Evolutionary conservation across 1,140 invertebrate genomes (phyloP).

Genomic region (Agrypnia vestita): DNA sequence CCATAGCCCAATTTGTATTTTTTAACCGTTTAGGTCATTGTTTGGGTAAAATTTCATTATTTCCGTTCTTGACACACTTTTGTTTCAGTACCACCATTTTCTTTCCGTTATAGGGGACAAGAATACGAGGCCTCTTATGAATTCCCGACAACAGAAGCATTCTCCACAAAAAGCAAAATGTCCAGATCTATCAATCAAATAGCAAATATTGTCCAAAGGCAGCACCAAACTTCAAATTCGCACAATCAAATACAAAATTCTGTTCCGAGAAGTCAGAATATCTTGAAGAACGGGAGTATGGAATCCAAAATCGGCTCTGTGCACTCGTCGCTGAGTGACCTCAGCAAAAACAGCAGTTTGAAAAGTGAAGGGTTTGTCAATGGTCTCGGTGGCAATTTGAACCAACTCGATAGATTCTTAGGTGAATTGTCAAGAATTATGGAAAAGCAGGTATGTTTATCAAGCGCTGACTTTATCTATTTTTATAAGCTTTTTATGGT

Average conservation of each 20-base stretch:
- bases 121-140: slow-evolving; percentile 67
- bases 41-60: too few species aligned
- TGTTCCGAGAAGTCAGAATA: slow-evolving; percentile 69
- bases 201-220: slow-evolving; percentile 56
- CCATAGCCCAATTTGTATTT: too few species aligned
- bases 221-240: slow-evolving; percentile 12
- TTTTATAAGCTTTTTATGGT: too few species aligned
- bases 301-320: slow-evolving; percentile 61
- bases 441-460: slow-evolving; percentile 72
- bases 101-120: slow-evolving; percentile 63
- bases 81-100: background rate
- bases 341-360: slow-evolving; percentile 63
- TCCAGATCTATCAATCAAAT: slow-evolving; percentile 60
- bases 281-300: slow-evolving; percentile 62
- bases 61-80: too few species aligned
- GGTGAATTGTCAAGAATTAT: slow-evolving; percentile 78
- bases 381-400: slow-evolving; percentile 72
- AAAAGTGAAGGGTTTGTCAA: slow-evolving; percentile 64
- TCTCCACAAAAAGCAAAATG: slow-evolving; percentile 57
- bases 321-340: slow-evolving; percentile 65
- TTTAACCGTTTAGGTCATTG: too few species aligned
- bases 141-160: slow-evolving; percentile 62
- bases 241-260: slow-evolving; percentile 7
- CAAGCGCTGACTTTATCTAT: too few species aligned
- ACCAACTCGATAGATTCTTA: slow-evolving; percentile 78